Conservation (phyloP, 1,140 invertebrate species). For the Eumeta japonica region DNA sequence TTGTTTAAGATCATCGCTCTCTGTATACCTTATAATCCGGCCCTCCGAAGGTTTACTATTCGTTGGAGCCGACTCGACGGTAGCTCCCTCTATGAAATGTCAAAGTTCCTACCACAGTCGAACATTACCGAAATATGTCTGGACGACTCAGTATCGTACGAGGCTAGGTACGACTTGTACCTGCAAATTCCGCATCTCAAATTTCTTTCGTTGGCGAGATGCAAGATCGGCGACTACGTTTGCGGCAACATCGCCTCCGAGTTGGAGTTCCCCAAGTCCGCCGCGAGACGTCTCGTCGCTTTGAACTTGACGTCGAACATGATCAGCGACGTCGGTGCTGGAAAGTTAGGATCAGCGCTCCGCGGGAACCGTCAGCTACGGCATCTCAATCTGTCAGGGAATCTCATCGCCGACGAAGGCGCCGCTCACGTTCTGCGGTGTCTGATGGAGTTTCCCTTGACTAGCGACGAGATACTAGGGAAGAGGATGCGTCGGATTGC, state of each 20-base stretch:
- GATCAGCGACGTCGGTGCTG: conserved; percentile 14
- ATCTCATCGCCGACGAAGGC: conserved; percentile 12
- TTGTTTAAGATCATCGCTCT: conserved; percentile 15
- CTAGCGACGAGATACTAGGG: conserved; percentile 9
- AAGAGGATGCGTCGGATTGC: conserved; percentile 10
- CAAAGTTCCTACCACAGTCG: conserved; percentile 10
- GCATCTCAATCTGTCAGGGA: conserved; percentile 17
- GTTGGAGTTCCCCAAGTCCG: conserved; percentile 14
- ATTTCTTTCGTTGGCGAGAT: conserved; percentile 14
- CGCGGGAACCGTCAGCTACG: conserved; percentile 16
- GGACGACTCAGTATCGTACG: conserved; percentile 20
- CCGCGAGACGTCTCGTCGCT: conserved; percentile 9
- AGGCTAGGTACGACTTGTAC: too few relatives aligned
- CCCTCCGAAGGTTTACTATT: conserved; percentile 10
- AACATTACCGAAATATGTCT: conserved; percentile 17
- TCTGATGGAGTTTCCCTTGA: conserved; percentile 14
- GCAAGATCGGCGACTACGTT: conserved; percentile 13
- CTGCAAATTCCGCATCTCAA: too few relatives aligned
- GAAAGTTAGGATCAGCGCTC: conserved; percentile 8
- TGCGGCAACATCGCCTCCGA: conserved; percentile 8
- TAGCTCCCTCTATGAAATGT: conserved; percentile 11
- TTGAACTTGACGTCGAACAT: conserved; percentile 12
- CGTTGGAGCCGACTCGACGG: conserved; percentile 9
- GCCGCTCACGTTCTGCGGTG: conserved; percentile 9
- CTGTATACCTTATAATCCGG: conserved; percentile 13